Evolutionary conservation across 2,797 vertebrate genomes (phyloP), one percentile per base, ranked within the genome.

Genomic region (Poecilia picta): DNA sequence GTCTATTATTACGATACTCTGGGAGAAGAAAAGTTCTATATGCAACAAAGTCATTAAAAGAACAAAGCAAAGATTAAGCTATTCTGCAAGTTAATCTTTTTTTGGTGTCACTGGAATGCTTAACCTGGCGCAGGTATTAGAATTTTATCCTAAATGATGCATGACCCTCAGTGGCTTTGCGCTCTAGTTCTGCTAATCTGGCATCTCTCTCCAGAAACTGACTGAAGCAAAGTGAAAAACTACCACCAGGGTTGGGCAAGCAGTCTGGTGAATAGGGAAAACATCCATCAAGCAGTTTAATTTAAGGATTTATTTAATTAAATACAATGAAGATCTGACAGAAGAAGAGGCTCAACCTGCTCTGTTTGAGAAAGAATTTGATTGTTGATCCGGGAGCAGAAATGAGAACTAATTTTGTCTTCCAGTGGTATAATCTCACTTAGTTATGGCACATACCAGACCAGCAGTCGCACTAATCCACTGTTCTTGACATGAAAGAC

Each of bases 121-220:
- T 12, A 70, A 43, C 39, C 39, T 43, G 13, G 5, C 23, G 12
- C 23, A 70, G 23, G 66, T 43, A 70, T 70, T 43, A 43, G 39
- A 39, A 70, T 41, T 70, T 68, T 23, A 41, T 39, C 64, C 36
- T 12, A 66, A 66, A 70, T 43, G 23, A 70, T 70, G 12, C 23
- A n/a, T 43, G 80, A 88, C 89, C 89, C 91, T 46, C 74, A 57
- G 33, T 84, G 81, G 84, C 88, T 81, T 82, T 88, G 90, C 23
- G 8, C 51, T 53, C 51, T 53, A 39, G 51, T 28, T 57, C 55
- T 57, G 55, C 55, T 28, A 28, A 57, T 57, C 55, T 57, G 55
- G n/a, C 28, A 57, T 57, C 55, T 57, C n/a, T 8, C 55, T 28
- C 4, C 76, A 72, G 81, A 77, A 25, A 4, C 39, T 43, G 39